These are phyloP conservation scores for Furcifer pardalis DNA, from an alignment of 2,797 vertebrate species.

Conservation along the genomic window DNA sequence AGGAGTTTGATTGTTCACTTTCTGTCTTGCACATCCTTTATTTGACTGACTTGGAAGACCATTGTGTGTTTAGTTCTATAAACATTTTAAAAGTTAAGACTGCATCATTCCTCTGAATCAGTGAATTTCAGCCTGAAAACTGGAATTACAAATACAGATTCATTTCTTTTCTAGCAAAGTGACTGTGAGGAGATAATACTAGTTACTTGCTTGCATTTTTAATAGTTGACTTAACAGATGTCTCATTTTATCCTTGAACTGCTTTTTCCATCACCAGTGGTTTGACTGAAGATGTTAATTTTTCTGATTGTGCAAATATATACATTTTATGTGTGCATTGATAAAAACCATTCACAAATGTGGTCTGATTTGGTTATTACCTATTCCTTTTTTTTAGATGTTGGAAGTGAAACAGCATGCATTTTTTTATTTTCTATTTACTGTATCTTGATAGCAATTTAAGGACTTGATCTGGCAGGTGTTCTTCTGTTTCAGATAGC, in stretches of 20 bases:
- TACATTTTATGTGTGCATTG: conserved; percentile 42
- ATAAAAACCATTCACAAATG: conserved; percentile 52
- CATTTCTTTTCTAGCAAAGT: conserved; percentile 37
- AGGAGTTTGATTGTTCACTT: conserved; percentile 50
- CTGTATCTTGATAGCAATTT: conserved; percentile 49
- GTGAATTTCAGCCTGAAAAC: conserved; percentile 45
- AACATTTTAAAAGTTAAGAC: conserved; percentile 27
- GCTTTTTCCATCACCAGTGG: conserved; percentile 37
- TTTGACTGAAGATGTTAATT: conserved; percentile 64
- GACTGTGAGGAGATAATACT: conserved; percentile 54
- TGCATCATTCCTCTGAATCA: conserved; percentile 38
- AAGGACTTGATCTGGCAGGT: conserved; percentile 35
- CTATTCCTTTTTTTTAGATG: conserved; percentile 46
- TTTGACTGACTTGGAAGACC: conserved; percentile 42
- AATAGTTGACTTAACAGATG: conserved; percentile 40
- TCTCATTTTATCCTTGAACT: conserved; percentile 42
- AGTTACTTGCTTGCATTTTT: conserved; percentile 50
- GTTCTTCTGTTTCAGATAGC: conserved; percentile 44
- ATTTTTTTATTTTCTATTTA: conserved; percentile 37
- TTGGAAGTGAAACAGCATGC: conserved; percentile 46
- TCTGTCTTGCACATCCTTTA: conserved; percentile 43
- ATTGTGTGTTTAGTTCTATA: conserved; percentile 33
- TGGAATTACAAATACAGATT: conserved; percentile 35
- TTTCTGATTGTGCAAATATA: conserved; percentile 61
- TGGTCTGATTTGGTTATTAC: conserved; percentile 54